phyloP scores from a whole-genome alignment of 2,797 vertebrate genomes.

The Odontamblyopus rebecca region DNA sequence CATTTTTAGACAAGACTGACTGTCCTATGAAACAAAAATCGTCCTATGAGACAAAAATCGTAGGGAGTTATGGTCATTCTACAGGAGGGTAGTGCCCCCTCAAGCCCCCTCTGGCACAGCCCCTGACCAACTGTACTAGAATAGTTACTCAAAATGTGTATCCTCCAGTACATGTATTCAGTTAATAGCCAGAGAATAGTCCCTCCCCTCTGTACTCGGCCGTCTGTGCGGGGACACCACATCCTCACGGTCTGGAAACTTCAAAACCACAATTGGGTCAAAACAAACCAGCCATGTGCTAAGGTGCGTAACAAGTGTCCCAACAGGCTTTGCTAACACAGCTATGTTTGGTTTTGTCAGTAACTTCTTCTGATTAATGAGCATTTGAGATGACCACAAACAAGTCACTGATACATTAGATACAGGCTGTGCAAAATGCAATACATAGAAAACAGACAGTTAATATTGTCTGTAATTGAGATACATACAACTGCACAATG shows the following conservation, averaged over 20 bases:
- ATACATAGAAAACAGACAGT: no score
- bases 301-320: constrained; percentile 4
- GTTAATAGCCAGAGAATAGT: constrained; percentile 30
- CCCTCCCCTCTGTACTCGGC: constrained; percentile 24
- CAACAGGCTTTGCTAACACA: neutral
- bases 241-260: constrained; percentile 52
- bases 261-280: constrained; percentile 19
- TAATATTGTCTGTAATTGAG: no score
- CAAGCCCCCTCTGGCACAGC: no score
- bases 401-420: neutral
- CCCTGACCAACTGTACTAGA: no score
- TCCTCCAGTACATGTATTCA: no score
- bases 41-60: no score
- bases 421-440: neutral
- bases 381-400: neutral
- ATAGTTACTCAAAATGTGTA: constrained; percentile 13
- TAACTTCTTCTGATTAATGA: neutral
- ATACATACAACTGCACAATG: no score
- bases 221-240: constrained; percentile 21
- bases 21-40: no score
- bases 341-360: neutral
- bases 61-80: no score
- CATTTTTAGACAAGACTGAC: no score
- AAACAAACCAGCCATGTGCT: neutral
- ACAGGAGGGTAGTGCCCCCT: no score